Evolutionary conservation across 1,140 invertebrate species (phyloP).

Genomic region (Drosophila lowei): DNA sequence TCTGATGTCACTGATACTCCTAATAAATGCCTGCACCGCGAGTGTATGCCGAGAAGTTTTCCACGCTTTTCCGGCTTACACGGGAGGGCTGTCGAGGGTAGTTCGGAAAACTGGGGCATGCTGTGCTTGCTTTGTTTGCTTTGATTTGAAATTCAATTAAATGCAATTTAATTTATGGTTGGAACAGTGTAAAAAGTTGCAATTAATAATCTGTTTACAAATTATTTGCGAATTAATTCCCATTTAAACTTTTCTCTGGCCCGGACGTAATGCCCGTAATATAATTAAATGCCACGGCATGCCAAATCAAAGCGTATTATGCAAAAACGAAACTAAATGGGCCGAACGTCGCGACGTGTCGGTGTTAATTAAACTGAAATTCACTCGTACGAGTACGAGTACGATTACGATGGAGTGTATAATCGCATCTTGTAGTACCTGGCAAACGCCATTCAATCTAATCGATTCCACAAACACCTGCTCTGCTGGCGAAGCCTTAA

Average conservation of each 20-base stretch:
- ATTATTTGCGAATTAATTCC: slow-evolving; percentile 50
- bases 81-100: no score
- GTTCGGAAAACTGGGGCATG: slow-evolving; percentile 29
- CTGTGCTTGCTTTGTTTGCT: slow-evolving; percentile 11
- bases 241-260: slow-evolving; percentile 7
- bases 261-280: slow-evolving; percentile 23
- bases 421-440: no score
- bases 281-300: slow-evolving; percentile 52
- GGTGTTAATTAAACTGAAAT: slow-evolving; percentile 24
- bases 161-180: slow-evolving; percentile 37
- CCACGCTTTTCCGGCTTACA: no score
- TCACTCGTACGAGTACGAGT: no score
- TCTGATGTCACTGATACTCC: slow-evolving; percentile 14
- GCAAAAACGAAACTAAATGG: slow-evolving; percentile 21
- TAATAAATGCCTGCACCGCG: slow-evolving; percentile 14
- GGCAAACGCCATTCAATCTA: neutral
- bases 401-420: no score
- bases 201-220: slow-evolving; percentile 58
- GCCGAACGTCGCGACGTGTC: neutral
- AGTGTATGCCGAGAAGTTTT: slow-evolving; percentile 9
- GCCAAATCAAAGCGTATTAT: slow-evolving; percentile 44
- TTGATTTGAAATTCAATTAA: slow-evolving; percentile 57
- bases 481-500: slow-evolving; percentile 13
- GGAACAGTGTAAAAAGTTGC: slow-evolving; percentile 17
- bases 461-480: slow-evolving; percentile 2